Evolutionary conservation across 2,113 vertebrate species (phyloP), one percentile per base, ranked within the genome.

Genomic region (Numenius arquata): DNA sequence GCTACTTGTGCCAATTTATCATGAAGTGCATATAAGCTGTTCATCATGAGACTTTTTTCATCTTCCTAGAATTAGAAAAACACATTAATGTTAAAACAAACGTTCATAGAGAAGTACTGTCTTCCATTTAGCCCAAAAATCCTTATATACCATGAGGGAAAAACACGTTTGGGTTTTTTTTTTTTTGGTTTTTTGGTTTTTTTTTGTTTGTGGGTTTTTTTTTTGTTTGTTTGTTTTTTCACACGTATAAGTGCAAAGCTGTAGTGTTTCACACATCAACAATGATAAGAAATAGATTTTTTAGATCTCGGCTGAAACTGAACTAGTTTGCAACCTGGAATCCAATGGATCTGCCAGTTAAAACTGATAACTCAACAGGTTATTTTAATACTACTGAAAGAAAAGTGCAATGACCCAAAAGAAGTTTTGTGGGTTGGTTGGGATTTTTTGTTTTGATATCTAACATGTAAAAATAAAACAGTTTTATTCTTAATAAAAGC

Each of bases 1-100:
- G 99, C 99, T 90, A 99, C 97, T 89, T 98, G 97, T 80, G 99
- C 99, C 98, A 99, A 97, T 93, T 99, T 99, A 94, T 99, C 98
- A 75, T 99, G 99, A 67, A 99, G 98, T 77, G 97, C 98, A 93
- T 99, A 98, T 81, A 99, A 98, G 89, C 99, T 98, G 87, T 98
- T 99, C 93, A 99, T 98, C 97, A 99, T 98, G 75, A 95, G 98
- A 98, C 97, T 98, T 98, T 56, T 98, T 89, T 94, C 82, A 89
- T 96, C 90, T 84, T 88, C 93, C 99, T 99, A 96, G 76, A 98
- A 97, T 90, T 85, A 95, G 85, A 97, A 91, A 95, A 92, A 77
- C 58, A 74, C 63, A 93, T 85, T 83, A 65, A 67, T 13, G 43
- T 95, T 87, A 90, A 89, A 88, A 71, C 25, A 92, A 79, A n/a